Conservation (phyloP, 2,797 vertebrate genomes). For the Lophotriccus pileatus region DNA sequence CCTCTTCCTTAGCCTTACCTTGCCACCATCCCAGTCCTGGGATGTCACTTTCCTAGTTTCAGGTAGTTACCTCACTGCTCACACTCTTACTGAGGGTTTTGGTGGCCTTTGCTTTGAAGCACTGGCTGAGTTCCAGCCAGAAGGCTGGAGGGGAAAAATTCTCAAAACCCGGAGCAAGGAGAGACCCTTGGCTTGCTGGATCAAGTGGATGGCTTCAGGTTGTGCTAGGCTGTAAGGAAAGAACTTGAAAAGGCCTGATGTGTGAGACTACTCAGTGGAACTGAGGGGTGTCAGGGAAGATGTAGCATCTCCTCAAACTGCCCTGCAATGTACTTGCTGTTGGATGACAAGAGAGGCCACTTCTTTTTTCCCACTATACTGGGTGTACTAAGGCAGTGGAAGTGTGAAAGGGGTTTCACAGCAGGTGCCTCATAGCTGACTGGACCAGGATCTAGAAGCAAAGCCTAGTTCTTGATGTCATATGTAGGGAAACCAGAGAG, state of each 20-base stretch:
- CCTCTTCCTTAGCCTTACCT: not conserved
- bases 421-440: not conserved
- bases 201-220: not conserved
- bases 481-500: not conserved
- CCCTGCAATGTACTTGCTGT: not conserved
- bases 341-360: not conserved
- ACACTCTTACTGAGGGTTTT: not conserved
- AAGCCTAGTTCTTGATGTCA: not conserved
- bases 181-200: not conserved
- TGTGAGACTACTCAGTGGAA: not conserved
- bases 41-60: not conserved
- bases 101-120: not conserved
- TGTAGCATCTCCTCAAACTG: not conserved
- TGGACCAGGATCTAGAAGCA: not conserved
- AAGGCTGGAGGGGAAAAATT: not conserved
- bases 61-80: not conserved
- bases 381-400: not conserved
- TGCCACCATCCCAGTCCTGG: not conserved
- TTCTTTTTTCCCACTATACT: not conserved
- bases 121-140: not conserved
- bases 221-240: not conserved
- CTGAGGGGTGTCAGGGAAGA: not conserved
- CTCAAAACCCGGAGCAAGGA: not conserved
- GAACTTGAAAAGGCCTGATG: not conserved
- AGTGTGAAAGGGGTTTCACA: not conserved